Evolutionary conservation across 2,888 invertebrate species (phyloP), one percentile per base, ranked within the genome.

Genomic region (Oscheius sp.): DNA sequence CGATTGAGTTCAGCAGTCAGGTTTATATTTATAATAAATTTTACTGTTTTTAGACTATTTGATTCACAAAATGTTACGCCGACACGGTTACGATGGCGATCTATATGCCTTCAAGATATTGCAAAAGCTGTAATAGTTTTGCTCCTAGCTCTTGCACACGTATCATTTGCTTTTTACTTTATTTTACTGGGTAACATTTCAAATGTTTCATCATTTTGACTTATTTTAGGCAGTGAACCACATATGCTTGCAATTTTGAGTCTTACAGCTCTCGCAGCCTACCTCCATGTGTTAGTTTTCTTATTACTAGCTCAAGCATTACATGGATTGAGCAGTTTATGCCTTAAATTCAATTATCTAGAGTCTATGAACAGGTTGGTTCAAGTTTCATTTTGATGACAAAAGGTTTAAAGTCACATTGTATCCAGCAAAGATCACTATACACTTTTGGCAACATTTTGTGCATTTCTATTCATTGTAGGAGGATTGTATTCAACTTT

Each of bases 151-250:
- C 71, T 79, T 28, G 64, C 73, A 1, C 78, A 79, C 59, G 59
- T 75, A 45, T 73, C 77, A 4, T 67, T 79, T 44, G 65, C 73
- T 24, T 79, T 77, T 59, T 79, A 71, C 62, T 79, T 75, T 51
- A 68, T 71, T 9, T 70, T 73, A 8, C 57, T 76, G 6, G 74
- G 76, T 76, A 8, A 67, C 61, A 24, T n/a, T 41, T 38, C 6
- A 24, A 2, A 45, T 45, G 28, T 17, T 62, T 61, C 47, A 20
- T 38, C 5, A 2, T 24, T 47, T 36, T 20, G n/a, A 17, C 38
- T 17, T 36, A 32, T 68, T 76, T 22, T 67, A 77, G 77, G 76
- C 17, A 47, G 68, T 0, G 72, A 76, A 32, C 80, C 77, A 17
- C 72, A 76, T 54, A 54, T 75, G 8, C 59, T 76, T 14, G 77